Evolutionary conservation across 2,888 invertebrate species (phyloP), one percentile per base, ranked within the genome.

Genomic region (Orthonychiurus folsomi): DNA sequence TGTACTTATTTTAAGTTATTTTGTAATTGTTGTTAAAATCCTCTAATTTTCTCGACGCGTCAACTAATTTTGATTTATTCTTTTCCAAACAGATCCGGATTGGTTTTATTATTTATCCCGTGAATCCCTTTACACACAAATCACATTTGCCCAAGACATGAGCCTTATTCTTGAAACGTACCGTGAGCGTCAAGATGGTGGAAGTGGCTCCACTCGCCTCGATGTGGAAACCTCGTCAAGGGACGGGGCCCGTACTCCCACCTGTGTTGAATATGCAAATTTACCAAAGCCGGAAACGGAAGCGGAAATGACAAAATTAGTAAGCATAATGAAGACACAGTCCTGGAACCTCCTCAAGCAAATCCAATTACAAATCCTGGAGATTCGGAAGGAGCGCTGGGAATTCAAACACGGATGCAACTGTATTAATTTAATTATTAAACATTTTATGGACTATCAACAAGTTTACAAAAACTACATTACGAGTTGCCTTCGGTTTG

Each of bases 61-160:
- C n/a, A n/a, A n/a, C 37, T 37, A 37, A 37, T 37, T 54, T 61
- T 64, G 61, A 26, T 62, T 59, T 47, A 59, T 50, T 25, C 15
- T 58, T 63, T 61, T n/a, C 24, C 28, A 63, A 63, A 9, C 63
- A 70, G 70, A 70, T 63, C 66, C 69, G 47, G 71, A 71, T 60
- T 71, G 69, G 69, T 67, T 70, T 50, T 67, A 67, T 63, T 70
- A 66, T 61, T 55, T 68, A 48, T 64, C 59, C 50, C 67, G 69
- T 52, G 71, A 71, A 56, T 60, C 70, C 24, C 59, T 67, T 47
- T 48, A 64, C 18, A 67, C 69, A 12, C 65, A 65, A 26, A 63
- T 65, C 21, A 63, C 65, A 28, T 66, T 64, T 60, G 37, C 59
- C 9, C 59, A 62, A 24, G 69, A 69, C 48, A 56, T 66, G 47